Evolutionary conservation across 2,888 invertebrate genomes (phyloP), one percentile per base, ranked within the genome.

Genomic region (Sycophila texana): DNA sequence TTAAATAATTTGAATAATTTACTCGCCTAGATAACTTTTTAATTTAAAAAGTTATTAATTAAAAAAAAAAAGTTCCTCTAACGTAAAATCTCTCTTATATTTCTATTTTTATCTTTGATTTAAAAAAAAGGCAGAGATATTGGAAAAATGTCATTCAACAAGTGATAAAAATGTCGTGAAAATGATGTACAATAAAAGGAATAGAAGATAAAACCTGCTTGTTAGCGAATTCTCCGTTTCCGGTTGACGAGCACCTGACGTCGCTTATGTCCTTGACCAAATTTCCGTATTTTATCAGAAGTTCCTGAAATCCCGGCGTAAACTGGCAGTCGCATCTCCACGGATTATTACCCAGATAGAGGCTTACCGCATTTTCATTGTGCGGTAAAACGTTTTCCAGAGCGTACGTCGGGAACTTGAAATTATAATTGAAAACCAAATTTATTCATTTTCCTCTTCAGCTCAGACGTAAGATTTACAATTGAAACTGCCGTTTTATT

Each of bases 291-390:
- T 90, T 91, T 57, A 91, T 89, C 47, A 92, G 83, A 67, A 92
- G 89, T 80, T 92, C 91, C 91, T 92, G 84, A 87, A 97, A 95
- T 57, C 94, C 92, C 61, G 96, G 96, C 4, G 95, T 94, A 88
- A 95, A 96, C 83, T 93, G 93, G 84, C 97, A 97, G 85, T 96
- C 95, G 87, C 97, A 97, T 39, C 93, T 92, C 96, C 96, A 97
- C 0, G 96, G 95, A 90, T 97, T 97, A 82, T 93, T 92, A 0
- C 96, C 95, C 0, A 96, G 91, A 85, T 92, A 93, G 49, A 96
- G 91, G 77, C 94, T 92, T 85, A 94, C 94, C 57, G 94, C 95
- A 84, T 94, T 94, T 60, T 92, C 91, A 88, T 96, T 96, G 70
- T 93, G 93, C 84, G 94, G 93, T 39, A 97, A 92, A 0, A 95